These are phyloP conservation scores for Deilephila elpenor DNA, from an alignment of 2,888 invertebrate species.

Conservation along the genomic window DNA sequence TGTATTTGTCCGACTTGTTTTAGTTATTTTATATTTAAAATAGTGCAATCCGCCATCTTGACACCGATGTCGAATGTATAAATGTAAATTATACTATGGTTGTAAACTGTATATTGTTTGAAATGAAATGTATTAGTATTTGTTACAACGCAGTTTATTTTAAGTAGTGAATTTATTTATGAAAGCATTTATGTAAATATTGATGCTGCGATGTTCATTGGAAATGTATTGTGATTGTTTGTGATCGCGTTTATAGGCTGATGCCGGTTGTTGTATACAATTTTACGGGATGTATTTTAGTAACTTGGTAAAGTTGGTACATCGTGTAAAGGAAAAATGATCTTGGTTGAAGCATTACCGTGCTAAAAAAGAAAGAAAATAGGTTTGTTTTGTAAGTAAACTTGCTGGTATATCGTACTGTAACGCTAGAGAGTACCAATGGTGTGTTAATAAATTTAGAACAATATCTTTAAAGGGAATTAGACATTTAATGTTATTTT, in stretches of 20 bases:
- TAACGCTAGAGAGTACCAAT: too few relatives aligned
- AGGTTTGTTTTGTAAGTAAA: too few relatives aligned
- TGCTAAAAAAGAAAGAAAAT: too few relatives aligned
- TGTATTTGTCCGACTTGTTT: neutral
- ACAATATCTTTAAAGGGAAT: too few relatives aligned
- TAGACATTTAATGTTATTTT: too few relatives aligned
- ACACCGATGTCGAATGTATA: neutral
- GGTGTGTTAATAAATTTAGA: too few relatives aligned
- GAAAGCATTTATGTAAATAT: slow-evolving; percentile 60
- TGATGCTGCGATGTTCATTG: slow-evolving; percentile 33
- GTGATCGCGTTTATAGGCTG: slow-evolving; percentile 19
- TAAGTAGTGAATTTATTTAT: slow-evolving; percentile 58
- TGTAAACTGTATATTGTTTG: slow-evolving; percentile 41
- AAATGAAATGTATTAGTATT: slow-evolving; percentile 43
- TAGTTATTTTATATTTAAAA: neutral
- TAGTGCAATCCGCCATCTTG: neutral
- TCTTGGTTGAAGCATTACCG: neutral
- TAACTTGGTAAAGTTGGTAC: neutral
- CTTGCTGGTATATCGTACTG: too few relatives aligned
- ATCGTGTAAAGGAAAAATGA: slow-evolving; percentile 1
- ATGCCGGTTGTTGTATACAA: slow-evolving; percentile 6
- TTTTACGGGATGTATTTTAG: slow-evolving; percentile 4
- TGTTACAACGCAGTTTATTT: slow-evolving; percentile 50
- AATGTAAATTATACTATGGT: slow-evolving; percentile 22
- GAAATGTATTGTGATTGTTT: slow-evolving; percentile 26